Conservation (phyloP, 1,140 invertebrate species). For the Panagrolaimus sp. region DNA sequence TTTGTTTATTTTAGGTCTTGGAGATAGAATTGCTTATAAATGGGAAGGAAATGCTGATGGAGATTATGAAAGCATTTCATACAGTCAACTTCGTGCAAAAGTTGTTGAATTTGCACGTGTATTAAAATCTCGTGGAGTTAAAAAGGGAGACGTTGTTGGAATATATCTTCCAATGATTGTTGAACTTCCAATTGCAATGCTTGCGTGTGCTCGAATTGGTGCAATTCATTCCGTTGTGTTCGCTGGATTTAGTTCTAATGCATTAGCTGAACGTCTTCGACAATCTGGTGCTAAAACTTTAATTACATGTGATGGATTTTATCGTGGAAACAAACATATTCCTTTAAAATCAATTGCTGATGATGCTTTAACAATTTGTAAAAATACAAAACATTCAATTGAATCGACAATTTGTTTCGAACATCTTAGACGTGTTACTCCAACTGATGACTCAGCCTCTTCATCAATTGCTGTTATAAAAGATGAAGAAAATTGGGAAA, state of each 20-base stretch:
- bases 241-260: constrained; percentile 65
- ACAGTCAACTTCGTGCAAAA: constrained; percentile 76
- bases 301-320: constrained; percentile 68
- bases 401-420: constrained; percentile 22
- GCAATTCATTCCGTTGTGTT: constrained; percentile 87
- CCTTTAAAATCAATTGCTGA: constrained; percentile 47
- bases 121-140: constrained; percentile 70
- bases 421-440: constrained; percentile 26
- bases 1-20: constrained; percentile 64
- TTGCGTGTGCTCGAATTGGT: constrained; percentile 86
- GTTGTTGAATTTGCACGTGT: constrained; percentile 89
- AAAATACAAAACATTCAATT: background rate
- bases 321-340: constrained; percentile 37
- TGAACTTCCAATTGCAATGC: constrained; percentile 81
- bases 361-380: constrained; percentile 36
- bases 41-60: constrained; percentile 64
- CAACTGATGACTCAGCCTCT: constrained; percentile 11
- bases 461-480: background rate
- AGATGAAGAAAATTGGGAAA: constrained; percentile 6
- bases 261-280: constrained; percentile 63
- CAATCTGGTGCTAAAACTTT: constrained; percentile 71
- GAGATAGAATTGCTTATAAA: constrained; percentile 84
- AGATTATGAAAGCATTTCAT: constrained; percentile 70
- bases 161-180: constrained; percentile 98
- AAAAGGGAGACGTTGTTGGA: constrained; percentile 83